These are phyloP conservation scores for Maccullochella peelii DNA, from an alignment of 2,113 vertebrate species.

Conservation along the genomic window DNA sequence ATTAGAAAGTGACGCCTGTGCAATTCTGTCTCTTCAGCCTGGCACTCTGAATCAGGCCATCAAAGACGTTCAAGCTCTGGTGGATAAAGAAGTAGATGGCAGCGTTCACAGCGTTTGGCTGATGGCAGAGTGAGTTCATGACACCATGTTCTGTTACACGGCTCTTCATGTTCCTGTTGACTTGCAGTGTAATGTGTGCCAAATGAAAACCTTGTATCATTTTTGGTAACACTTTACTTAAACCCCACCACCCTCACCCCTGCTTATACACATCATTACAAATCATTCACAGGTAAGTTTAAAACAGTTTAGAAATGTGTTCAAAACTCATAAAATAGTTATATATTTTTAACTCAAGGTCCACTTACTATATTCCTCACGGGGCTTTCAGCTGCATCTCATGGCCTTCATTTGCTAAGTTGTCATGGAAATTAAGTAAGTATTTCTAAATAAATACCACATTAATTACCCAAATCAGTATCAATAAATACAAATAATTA, in stretches of 20 bases:
- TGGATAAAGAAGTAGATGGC: slow-evolving; percentile 80
- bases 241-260: background rate
- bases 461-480: background rate
- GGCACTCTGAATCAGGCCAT: slow-evolving; percentile 86
- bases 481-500: background rate
- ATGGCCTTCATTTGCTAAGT: background rate
- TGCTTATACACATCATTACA: no score
- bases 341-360: background rate
- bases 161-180: background rate
- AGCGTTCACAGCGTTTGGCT: slow-evolving; percentile 84
- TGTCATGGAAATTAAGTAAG: background rate
- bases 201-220: slow-evolving; percentile 13
- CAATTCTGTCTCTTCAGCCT: slow-evolving; percentile 78
- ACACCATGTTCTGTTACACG: slow-evolving; percentile 12
- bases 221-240: background rate
- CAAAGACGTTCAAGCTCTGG: slow-evolving; percentile 80
- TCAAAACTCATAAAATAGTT: no score
- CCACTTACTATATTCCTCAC: background rate
- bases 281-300: no score
- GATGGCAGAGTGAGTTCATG: slow-evolving; percentile 85
- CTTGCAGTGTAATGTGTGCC: background rate
- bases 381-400: background rate
- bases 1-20: slow-evolving; percentile 63
- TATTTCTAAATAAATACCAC: background rate
- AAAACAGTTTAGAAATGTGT: no score